phyloP scores from a whole-genome alignment of 2,113 vertebrate genomes.

The Bombycilla garrulus region DNA sequence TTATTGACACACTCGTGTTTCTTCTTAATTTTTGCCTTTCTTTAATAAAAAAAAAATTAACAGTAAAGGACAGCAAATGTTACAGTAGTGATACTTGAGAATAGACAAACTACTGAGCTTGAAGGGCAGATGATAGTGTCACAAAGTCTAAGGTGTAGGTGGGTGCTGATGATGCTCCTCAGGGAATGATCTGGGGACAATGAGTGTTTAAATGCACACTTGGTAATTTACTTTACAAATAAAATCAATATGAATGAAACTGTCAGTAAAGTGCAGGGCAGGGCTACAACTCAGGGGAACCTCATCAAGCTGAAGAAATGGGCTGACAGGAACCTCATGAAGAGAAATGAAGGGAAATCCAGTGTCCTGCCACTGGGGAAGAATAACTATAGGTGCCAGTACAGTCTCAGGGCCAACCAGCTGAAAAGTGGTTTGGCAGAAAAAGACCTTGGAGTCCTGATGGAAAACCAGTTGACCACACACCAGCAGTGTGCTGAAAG shows the following conservation, averaged over 20 bases:
- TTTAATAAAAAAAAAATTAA: neutral
- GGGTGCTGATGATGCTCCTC: neutral
- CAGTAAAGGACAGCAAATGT: neutral
- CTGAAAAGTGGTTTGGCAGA: neutral
- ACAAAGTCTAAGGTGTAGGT: neutral
- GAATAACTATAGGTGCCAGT: neutral
- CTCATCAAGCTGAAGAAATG: neutral
- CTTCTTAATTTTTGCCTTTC: neutral
- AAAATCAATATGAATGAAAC: neutral
- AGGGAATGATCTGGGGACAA: neutral
- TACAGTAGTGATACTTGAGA: neutral
- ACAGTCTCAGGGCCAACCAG: neutral
- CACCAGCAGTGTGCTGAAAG: neutral
- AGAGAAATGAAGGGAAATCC: neutral
- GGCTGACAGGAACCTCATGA: neutral
- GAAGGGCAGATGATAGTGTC: neutral
- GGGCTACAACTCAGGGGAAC: neutral
- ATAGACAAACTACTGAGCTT: neutral
- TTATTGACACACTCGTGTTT: neutral
- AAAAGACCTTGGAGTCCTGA: neutral
- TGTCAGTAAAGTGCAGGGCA: neutral
- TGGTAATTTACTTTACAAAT: neutral
- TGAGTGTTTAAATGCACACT: neutral
- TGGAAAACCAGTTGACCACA: neutral
- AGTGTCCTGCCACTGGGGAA: neutral